phyloP scores from a whole-genome alignment of 1,140 invertebrate genomes.

The Chelonus insularis region DNA sequence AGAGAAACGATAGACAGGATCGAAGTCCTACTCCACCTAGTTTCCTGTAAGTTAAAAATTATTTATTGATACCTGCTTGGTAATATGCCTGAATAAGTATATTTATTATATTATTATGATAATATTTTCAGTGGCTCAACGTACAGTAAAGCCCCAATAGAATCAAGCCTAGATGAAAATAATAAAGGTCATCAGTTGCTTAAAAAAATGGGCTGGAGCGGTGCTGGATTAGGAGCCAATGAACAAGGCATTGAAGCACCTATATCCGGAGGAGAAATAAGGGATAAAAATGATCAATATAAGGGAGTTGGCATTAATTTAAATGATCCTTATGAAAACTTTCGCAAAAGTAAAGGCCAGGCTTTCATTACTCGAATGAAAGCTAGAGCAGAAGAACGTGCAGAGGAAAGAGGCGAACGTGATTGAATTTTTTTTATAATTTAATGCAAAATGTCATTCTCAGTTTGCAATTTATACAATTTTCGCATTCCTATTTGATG shows the following conservation, averaged over 20 bases:
- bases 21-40: conserved; percentile 79
- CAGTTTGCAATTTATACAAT: conserved; percentile 7
- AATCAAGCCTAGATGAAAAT: conserved; percentile 71
- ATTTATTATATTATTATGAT: too few relatives aligned
- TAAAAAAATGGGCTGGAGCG: conserved; percentile 94
- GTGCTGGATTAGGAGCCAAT: conserved; percentile 84
- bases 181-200: conserved; percentile 96
- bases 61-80: background rate
- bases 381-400: conserved; percentile 82
- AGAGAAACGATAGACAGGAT: conserved; percentile 54
- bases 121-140: conserved; percentile 51
- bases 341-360: conserved; percentile 94
- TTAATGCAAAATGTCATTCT: background rate
- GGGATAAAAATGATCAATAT: conserved; percentile 89
- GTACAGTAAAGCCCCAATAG: conserved; percentile 62
- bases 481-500: conserved; percentile 20
- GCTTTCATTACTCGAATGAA: conserved; percentile 97
- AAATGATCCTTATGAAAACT: conserved; percentile 95
- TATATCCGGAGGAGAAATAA: conserved; percentile 86
- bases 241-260: conserved; percentile 95
- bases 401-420: conserved; percentile 60
- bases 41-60: conserved; percentile 66
- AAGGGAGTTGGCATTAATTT: conserved; percentile 90
- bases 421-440: conserved; percentile 37
- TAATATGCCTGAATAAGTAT: background rate